phyloP scores from a whole-genome alignment of 2,113 vertebrate species.

The Carlito syrichta region DNA sequence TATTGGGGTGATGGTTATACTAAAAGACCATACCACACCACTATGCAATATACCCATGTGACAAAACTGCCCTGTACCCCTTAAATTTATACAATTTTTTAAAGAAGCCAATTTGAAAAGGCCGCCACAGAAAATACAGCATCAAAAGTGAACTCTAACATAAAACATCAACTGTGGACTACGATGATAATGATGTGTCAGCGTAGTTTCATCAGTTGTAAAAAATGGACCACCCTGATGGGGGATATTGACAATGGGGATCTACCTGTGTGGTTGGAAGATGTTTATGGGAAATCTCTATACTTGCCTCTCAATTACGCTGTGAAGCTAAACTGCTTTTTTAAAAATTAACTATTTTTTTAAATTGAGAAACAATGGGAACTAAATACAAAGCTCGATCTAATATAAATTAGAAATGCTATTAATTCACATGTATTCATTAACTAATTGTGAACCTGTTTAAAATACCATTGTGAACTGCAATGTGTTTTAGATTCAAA shows the following conservation, averaged over 20 bases:
- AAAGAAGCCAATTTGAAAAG: neutral
- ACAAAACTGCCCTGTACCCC: too few relatives aligned
- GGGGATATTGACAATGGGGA: accelerated
- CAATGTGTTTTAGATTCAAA: neutral
- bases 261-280: too few relatives aligned
- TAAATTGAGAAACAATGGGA: neutral
- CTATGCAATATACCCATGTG: too few relatives aligned
- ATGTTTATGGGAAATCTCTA: neutral
- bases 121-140: neutral
- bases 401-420: constrained; percentile 14
- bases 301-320: too few relatives aligned
- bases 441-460: neutral
- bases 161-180: neutral
- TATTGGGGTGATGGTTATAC: too few relatives aligned
- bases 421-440: neutral
- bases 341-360: neutral
- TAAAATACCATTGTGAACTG: constrained; percentile 15
- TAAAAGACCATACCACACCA: too few relatives aligned
- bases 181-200: neutral
- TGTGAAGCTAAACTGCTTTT: neutral
- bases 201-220: too few relatives aligned
- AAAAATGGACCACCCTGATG: neutral
- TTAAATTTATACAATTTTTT: too few relatives aligned
- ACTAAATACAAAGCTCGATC: neutral
- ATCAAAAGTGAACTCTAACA: neutral